Conservation (phyloP, 2,113 vertebrate genomes). For the Lota lota region DNA sequence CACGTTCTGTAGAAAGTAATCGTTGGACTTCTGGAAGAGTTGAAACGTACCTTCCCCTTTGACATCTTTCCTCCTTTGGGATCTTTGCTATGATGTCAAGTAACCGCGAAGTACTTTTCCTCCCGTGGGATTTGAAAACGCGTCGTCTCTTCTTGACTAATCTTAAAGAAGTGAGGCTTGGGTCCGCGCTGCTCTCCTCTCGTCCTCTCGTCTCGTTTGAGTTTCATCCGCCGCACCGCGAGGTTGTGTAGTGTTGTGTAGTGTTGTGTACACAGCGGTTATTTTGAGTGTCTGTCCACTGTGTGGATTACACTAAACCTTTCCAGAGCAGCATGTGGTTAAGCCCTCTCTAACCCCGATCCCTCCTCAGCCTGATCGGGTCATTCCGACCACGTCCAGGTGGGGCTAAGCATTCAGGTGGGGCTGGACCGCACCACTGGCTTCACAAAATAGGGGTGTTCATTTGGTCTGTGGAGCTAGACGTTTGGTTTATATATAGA, state of each 20-base stretch:
- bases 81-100: too few relatives aligned
- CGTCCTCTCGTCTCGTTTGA: too few relatives aligned
- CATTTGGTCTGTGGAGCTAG: neutral
- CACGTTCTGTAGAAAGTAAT: too few relatives aligned
- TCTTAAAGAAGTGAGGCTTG: too few relatives aligned
- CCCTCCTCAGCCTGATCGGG: constrained; percentile 26
- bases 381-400: constrained; percentile 40
- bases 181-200: too few relatives aligned
- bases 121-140: too few relatives aligned
- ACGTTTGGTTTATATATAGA: neutral
- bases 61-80: constrained; percentile 76
- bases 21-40: too few relatives aligned
- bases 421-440: constrained; percentile 34
- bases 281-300: constrained; percentile 44
- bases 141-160: too few relatives aligned
- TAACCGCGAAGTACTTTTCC: neutral
- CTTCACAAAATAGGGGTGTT: constrained; percentile 20
- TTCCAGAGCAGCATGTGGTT: constrained; percentile 60
- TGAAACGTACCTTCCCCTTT: constrained; percentile 85
- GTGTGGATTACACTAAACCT: constrained; percentile 60
- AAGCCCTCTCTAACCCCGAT: constrained; percentile 67
- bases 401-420: constrained; percentile 8
- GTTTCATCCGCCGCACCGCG: too few relatives aligned
- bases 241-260: too few relatives aligned
- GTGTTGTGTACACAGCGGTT: constrained; percentile 1